Base-by-base conservation (phyloP, 53 echinoderm and acorn worm genomes). In the Arbacia lixula region DNA sequence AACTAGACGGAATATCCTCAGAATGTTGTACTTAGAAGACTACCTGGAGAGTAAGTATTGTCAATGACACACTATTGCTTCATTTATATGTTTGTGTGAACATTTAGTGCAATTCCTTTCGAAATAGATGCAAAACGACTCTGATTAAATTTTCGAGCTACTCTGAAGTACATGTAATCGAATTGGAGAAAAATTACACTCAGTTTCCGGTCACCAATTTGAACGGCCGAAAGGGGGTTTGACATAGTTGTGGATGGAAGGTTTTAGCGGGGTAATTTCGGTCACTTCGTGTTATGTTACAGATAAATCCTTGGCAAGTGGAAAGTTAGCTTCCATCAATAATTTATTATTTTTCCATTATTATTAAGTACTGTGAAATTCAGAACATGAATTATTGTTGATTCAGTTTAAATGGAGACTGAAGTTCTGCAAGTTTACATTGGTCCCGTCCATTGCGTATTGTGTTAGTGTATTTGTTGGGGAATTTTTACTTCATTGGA, bases 21-120 rank as follows among this genome's bases (percentile, higher is more conserved):
- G 89, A 85, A 94, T 94, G 94, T 72, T 94, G 60, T 94, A 94
- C 80, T 89, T 94, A 85, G 94, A 94, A 62, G 94, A 94, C 62
- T 94, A 94, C 54, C 71, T 94, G 34, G 94, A 94, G 60, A 94
- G 94, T 94, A 87, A 91, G 94, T 91, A 71, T 14, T n/a, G n/a
- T n/a, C n/a, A n/a, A n/a, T n/a, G n/a, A n/a, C n/a, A n/a, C n/a
- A n/a, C n/a, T n/a, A n/a, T n/a, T n/a, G n/a, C n/a, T n/a, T n/a
- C n/a, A n/a, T n/a, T n/a, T n/a, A n/a, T n/a, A n/a, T n/a, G n/a
- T n/a, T n/a, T n/a, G n/a, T n/a, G n/a, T n/a, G n/a, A n/a, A n/a
- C n/a, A n/a, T n/a, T n/a, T n/a, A n/a, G n/a, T n/a, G n/a, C n/a
- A n/a, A n/a, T n/a, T n/a, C n/a, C n/a, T n/a, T n/a, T n/a, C n/a